Evolutionary conservation across 2,888 invertebrate species (phyloP).

Genomic region (Epinotia bilunana): DNA sequence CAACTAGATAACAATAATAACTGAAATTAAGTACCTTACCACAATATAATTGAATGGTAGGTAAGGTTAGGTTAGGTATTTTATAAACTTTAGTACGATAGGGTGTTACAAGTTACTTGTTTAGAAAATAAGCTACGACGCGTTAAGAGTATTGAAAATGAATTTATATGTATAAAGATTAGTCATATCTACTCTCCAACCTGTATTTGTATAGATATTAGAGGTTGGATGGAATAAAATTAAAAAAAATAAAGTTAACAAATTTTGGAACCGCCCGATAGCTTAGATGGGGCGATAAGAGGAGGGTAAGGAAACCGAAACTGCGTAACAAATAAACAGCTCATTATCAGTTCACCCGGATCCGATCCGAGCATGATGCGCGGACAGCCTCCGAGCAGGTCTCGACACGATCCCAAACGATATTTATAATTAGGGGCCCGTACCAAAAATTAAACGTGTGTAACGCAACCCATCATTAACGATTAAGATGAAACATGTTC

Average conservation of each 20-base stretch:
- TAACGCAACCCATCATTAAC: conserved; percentile 28
- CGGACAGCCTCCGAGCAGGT: conserved; percentile 69
- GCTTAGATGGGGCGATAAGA: conserved; percentile 74
- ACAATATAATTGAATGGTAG: not conserved
- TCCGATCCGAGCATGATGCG: conserved; percentile 72
- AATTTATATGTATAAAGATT: not conserved
- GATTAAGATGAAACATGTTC: conserved; percentile 33
- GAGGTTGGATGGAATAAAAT: conserved; percentile 66
- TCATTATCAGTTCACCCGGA: conserved; percentile 75
- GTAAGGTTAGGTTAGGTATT: not conserved
- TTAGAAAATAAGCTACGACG: not conserved
- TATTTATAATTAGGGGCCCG: conserved; percentile 45
- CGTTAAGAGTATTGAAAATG: not conserved
- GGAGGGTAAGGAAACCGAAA: conserved; percentile 79
- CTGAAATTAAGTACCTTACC: not conserved
- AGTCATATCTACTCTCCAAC: not conserved
- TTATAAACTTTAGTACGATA: not conserved
- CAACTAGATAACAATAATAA: not conserved
- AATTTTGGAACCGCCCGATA: conserved; percentile 72
- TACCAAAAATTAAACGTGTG: conserved; percentile 20
- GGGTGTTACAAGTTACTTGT: not conserved
- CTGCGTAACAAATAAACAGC: conserved; percentile 75
- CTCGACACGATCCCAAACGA: conserved; percentile 72
- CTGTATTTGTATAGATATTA: conserved; percentile 51
- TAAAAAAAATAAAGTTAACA: conserved; percentile 74